These are phyloP conservation scores for Nomada lathburiana DNA, from an alignment of 2,888 invertebrate genomes.

Conservation along the genomic window DNA sequence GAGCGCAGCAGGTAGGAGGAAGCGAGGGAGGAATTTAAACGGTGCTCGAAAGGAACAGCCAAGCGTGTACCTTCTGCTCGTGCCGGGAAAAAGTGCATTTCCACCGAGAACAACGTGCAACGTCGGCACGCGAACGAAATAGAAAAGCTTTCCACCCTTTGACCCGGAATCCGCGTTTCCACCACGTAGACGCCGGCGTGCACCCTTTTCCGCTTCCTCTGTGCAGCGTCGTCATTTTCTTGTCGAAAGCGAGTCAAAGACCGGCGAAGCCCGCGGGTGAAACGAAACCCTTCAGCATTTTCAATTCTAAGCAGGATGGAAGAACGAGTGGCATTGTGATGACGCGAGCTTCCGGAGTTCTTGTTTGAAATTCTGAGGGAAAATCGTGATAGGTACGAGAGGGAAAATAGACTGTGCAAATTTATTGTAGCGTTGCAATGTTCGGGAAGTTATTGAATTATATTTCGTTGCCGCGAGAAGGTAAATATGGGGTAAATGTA, in stretches of 20 bases:
- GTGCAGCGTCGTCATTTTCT: slow-evolving; percentile 38
- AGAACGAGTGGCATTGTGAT: slow-evolving; percentile 16
- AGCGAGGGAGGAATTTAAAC: slow-evolving; percentile 30
- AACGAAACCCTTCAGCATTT: slow-evolving; percentile 19
- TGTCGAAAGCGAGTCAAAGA: slow-evolving; percentile 33
- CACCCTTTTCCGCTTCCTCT: slow-evolving; percentile 22
- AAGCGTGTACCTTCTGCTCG: slow-evolving; percentile 14
- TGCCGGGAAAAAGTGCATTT: slow-evolving; percentile 36
- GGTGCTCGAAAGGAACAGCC: slow-evolving; percentile 37
- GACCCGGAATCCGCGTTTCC: slow-evolving; percentile 52
- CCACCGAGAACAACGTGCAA: slow-evolving; percentile 42
- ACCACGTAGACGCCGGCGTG: slow-evolving; percentile 4
- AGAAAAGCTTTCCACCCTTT: slow-evolving; percentile 54
- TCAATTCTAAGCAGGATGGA: slow-evolving; percentile 10
- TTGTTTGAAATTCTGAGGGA: background rate
- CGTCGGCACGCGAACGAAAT: slow-evolving; percentile 42
- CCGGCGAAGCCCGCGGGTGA: slow-evolving; percentile 17
- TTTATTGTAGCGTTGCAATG: too few relatives aligned
- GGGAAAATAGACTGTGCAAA: background rate
- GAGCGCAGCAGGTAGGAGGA: background rate
- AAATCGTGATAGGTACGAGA: background rate
- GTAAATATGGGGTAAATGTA: too few relatives aligned
- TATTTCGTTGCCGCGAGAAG: too few relatives aligned
- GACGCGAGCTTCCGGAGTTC: background rate
- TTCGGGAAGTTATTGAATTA: background rate